phyloP scores from a whole-genome alignment of 2,888 invertebrate species.

The Aplocera efformata region DNA sequence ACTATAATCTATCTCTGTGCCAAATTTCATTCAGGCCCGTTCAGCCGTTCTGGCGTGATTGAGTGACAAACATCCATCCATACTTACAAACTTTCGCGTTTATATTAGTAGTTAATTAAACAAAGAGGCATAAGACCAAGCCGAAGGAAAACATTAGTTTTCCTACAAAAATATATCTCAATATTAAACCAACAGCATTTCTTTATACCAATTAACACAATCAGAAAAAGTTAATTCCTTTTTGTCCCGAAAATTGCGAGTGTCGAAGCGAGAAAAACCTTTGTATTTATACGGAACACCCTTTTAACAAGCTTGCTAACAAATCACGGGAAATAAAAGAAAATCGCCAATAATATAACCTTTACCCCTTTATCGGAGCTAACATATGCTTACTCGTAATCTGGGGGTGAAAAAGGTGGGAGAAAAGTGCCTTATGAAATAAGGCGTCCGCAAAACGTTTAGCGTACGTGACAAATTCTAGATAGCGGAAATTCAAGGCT shows the following conservation, averaged over 20 bases:
- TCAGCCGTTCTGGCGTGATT: too few relatives aligned
- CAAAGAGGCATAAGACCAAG: too few relatives aligned
- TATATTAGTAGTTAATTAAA: too few relatives aligned
- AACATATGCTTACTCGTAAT: constrained; percentile 16
- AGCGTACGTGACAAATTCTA: constrained; percentile 10
- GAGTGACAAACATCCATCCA: too few relatives aligned
- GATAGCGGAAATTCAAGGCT: not conserved
- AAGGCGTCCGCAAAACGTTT: constrained; percentile 11
- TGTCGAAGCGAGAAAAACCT: constrained; percentile 7
- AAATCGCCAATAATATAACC: constrained; percentile 18
- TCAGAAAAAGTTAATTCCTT: not conserved
- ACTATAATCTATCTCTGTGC: too few relatives aligned
- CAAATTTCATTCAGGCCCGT: too few relatives aligned
- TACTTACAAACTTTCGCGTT: too few relatives aligned
- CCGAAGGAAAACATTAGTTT: too few relatives aligned
- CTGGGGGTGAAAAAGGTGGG: constrained; percentile 2
- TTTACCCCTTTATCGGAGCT: constrained; percentile 18
- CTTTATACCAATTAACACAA: too few relatives aligned
- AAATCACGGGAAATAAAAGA: constrained; percentile 21
- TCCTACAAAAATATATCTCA: too few relatives aligned
- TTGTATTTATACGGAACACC: constrained; percentile 9
- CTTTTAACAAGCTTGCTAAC: constrained; percentile 11
- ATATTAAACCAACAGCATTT: too few relatives aligned
- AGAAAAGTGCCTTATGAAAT: constrained; percentile 8
- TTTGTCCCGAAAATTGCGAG: constrained; percentile 1